Evolutionary conservation across 92 coral and sea anemone species (phyloP).

Genomic region (Phenganax stokvisi): DNA sequence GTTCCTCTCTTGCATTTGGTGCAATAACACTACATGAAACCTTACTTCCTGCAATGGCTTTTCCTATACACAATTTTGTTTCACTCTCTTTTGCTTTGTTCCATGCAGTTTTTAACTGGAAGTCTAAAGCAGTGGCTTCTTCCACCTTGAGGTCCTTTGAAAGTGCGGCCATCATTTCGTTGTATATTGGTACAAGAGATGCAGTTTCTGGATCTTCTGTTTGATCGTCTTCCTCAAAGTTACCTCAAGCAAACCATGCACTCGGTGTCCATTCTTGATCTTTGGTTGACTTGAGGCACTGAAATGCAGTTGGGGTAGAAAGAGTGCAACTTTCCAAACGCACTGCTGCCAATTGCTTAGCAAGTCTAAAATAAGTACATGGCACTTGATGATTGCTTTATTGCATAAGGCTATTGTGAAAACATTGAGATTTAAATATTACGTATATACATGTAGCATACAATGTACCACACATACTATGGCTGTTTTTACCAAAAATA

Average conservation of each 20-base stretch:
- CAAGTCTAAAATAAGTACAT: constrained; percentile 1
- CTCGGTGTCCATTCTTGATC: constrained; percentile 9
- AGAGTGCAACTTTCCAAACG: constrained; percentile 10
- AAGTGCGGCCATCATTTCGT: not conserved
- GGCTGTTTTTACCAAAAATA: too few species aligned
- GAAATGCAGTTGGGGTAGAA: constrained; percentile 19
- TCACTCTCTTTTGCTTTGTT: constrained; percentile 5
- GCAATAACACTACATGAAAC: constrained; percentile 6
- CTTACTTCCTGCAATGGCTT: constrained; percentile 9
- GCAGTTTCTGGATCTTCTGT: not conserved
- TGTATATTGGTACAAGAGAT: not conserved
- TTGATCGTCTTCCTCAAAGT: constrained; percentile 5
- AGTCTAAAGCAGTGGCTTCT: not conserved
- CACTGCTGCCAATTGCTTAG: constrained; percentile 30
- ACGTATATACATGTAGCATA: too few species aligned
- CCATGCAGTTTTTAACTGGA: constrained; percentile 3
- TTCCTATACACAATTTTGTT: not conserved
- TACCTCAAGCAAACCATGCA: not conserved
- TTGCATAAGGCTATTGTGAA: too few species aligned
- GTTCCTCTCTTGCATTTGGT: constrained; percentile 9
- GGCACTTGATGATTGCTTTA: not conserved
- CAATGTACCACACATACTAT: too few species aligned
- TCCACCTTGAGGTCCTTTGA: constrained; percentile 7
- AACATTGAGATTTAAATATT: too few species aligned
- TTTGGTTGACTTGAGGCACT: not conserved